Evolutionary conservation across 2,888 invertebrate species (phyloP).

Genomic region (Coenonympha glycerion): DNA sequence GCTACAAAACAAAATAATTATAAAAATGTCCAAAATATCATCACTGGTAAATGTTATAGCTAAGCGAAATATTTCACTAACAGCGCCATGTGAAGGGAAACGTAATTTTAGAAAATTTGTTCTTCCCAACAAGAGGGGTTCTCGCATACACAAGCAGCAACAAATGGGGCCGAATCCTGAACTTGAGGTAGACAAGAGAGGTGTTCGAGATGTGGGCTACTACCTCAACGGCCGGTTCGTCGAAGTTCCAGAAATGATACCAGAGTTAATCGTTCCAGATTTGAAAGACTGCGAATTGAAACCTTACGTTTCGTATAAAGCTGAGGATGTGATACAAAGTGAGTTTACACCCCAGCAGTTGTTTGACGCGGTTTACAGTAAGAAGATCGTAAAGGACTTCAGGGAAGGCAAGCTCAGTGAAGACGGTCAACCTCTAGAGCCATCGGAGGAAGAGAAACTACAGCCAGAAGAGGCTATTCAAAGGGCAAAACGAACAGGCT

Average conservation of each 20-base stretch:
- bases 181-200: slow-evolving; percentile 81
- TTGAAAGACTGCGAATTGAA: slow-evolving; percentile 88
- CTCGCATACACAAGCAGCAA: slow-evolving; percentile 77
- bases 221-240: slow-evolving; percentile 73
- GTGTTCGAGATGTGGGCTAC: slow-evolving; percentile 81
- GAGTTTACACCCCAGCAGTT: slow-evolving; percentile 90
- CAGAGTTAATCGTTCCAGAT: slow-evolving; percentile 94
- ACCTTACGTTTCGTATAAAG: slow-evolving; percentile 95
- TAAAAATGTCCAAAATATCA: slow-evolving; percentile 57
- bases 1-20: neutral
- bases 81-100: slow-evolving; percentile 77
- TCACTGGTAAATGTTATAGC: slow-evolving; percentile 49
- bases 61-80: slow-evolving; percentile 55
- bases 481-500: slow-evolving; percentile 83
- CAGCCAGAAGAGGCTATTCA: slow-evolving; percentile 82
- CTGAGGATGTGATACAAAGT: slow-evolving; percentile 82
- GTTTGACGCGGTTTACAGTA: slow-evolving; percentile 86
- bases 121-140: slow-evolving; percentile 84
- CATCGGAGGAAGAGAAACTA: slow-evolving; percentile 82
- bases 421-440: slow-evolving; percentile 81
- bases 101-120: slow-evolving; percentile 89
- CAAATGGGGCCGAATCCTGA: slow-evolving; percentile 78
- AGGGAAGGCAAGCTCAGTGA: slow-evolving; percentile 80
- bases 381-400: slow-evolving; percentile 86
- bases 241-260: slow-evolving; percentile 89